Evolutionary conservation across 2,888 invertebrate genomes (phyloP).

Genomic region (Leucophenga montana): DNA sequence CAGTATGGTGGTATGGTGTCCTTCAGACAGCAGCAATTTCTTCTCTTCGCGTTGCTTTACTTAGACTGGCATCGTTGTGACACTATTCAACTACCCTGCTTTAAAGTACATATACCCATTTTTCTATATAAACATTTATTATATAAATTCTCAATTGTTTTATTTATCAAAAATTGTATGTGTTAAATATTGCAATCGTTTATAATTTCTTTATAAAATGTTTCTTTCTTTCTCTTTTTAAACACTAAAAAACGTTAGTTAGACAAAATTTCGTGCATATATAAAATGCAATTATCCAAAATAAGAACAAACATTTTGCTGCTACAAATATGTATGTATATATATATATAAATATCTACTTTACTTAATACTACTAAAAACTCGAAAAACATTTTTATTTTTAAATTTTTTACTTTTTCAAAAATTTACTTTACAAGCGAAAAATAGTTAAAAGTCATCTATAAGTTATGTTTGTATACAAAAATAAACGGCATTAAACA

Average conservation of each 20-base stretch:
- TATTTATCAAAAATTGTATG: constrained; percentile 12
- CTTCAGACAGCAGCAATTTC: too few species aligned
- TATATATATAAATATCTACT: not conserved
- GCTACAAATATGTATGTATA: too few species aligned
- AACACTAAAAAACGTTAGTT: not conserved
- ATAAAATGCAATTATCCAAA: constrained; percentile 15
- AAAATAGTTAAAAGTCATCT: too few species aligned
- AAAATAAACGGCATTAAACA: not conserved
- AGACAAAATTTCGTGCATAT: not conserved
- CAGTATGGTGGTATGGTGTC: too few species aligned
- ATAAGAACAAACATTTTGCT: constrained; percentile 10
- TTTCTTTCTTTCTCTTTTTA: not conserved
- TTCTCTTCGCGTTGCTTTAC: too few species aligned
- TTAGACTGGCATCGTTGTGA: too few species aligned
- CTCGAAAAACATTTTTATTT: not conserved
- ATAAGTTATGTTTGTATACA: not conserved
- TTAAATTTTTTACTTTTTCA: too few species aligned
- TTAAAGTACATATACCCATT: too few species aligned
- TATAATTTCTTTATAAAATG: constrained; percentile 1
- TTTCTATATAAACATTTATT: too few species aligned
- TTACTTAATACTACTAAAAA: not conserved
- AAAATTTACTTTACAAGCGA: constrained; percentile 29
- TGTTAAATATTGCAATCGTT: constrained; percentile 7
- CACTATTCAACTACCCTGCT: too few species aligned
- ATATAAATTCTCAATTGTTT: not conserved